phyloP scores from a whole-genome alignment of 2,888 invertebrate genomes.

The Lymantria monacha region DNA sequence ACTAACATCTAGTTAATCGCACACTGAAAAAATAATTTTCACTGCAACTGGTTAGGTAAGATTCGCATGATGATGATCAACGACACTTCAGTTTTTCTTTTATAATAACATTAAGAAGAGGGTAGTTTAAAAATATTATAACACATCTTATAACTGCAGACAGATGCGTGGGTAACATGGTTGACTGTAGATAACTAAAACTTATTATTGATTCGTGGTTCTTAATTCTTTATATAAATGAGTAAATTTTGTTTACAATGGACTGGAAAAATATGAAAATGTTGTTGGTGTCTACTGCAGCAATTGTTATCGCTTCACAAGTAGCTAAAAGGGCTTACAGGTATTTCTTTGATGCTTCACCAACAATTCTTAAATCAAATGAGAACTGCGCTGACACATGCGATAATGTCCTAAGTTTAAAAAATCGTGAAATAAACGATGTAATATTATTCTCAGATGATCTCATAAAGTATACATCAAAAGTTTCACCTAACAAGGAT shows the following conservation, averaged over 20 bases:
- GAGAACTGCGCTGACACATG: constrained; percentile 48
- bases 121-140: constrained; percentile 39
- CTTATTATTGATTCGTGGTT: constrained; percentile 36
- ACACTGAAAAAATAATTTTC: too few species aligned
- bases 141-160: constrained; percentile 14
- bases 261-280: constrained; percentile 72
- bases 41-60: too few species aligned
- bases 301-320: constrained; percentile 67
- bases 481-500: constrained; percentile 62
- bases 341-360: constrained; percentile 52
- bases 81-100: too few species aligned
- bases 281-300: constrained; percentile 67
- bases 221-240: constrained; percentile 25
- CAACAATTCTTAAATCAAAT: constrained; percentile 35
- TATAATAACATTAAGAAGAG: constrained; percentile 20
- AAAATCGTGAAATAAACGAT: constrained; percentile 73
- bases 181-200: constrained; percentile 48
- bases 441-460: constrained; percentile 76
- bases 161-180: constrained; percentile 67
- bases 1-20: too few species aligned
- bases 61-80: too few species aligned
- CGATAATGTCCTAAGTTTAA: constrained; percentile 54
- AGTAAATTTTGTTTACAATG: constrained; percentile 46
- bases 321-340: constrained; percentile 64
- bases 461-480: constrained; percentile 49